Conservation (phyloP, 1,140 invertebrate genomes). For the Sipha flava region DNA sequence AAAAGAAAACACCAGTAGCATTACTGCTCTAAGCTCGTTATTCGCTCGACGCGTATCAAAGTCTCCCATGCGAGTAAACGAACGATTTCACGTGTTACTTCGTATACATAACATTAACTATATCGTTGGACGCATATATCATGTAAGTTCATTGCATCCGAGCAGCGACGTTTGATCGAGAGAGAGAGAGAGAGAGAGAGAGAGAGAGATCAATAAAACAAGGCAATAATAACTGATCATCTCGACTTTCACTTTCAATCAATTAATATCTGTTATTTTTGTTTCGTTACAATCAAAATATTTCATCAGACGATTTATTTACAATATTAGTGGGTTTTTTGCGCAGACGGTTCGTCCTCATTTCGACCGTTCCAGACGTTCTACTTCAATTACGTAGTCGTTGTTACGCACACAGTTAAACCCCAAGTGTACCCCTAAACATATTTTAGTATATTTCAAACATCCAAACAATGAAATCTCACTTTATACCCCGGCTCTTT, state of each 20-base stretch:
- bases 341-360: neutral
- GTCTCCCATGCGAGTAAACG: neutral
- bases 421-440: too few species aligned
- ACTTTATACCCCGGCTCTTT: too few species aligned
- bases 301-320: neutral
- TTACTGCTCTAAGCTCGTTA: neutral
- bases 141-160: neutral
- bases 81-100: neutral
- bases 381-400: too few species aligned
- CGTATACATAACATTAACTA: neutral
- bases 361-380: too few species aligned
- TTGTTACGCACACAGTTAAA: too few species aligned
- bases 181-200: neutral
- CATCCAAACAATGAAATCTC: too few species aligned
- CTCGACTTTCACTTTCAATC: conserved; percentile 3
- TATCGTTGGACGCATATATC: neutral
- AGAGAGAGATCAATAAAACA: neutral
- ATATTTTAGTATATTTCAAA: too few species aligned
- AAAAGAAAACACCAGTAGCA: neutral
- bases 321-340: neutral
- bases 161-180: neutral
- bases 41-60: neutral
- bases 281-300: neutral
- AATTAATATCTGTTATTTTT: neutral
- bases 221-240: neutral